Evolutionary conservation across 1,140 invertebrate genomes (phyloP).

Genomic region (Aphelenchoides fujianensis): DNA sequence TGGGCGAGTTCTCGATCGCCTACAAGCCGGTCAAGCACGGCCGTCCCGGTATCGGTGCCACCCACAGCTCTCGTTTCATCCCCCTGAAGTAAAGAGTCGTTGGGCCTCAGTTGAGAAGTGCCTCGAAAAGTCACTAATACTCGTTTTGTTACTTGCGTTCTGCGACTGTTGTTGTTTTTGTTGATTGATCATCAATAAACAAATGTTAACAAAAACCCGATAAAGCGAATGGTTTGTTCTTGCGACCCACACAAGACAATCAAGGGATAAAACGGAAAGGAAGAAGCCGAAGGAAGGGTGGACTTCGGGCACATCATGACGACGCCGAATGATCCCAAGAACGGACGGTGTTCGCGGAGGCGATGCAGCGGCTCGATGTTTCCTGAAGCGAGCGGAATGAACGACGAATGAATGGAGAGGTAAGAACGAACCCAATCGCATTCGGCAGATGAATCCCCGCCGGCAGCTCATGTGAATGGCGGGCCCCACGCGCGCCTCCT

Average conservation of each 20-base stretch:
- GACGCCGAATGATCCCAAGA: no score
- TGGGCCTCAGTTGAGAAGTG: no score
- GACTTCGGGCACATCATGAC: no score
- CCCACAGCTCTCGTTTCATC: constrained; percentile 98
- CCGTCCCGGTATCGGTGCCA: constrained; percentile 99
- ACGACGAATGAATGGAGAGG: no score
- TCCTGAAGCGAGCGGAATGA: constrained; percentile 22
- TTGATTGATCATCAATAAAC: constrained; percentile 10
- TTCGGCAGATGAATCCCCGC: constrained; percentile 94
- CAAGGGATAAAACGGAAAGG: no score
- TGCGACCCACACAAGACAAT: neutral
- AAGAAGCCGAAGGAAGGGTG: no score
- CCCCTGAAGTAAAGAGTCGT: constrained; percentile 99
- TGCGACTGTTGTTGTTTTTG: constrained; percentile 36
- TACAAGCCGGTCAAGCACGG: constrained; percentile 99
- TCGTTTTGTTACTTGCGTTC: no score
- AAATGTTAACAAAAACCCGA: neutral
- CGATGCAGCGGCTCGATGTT: constrained; percentile 40
- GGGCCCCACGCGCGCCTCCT: constrained; percentile 80
- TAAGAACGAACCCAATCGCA: constrained; percentile 79
- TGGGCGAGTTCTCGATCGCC: constrained; percentile 96
- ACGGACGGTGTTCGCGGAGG: constrained; percentile 52
- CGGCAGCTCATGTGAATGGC: constrained; percentile 98
- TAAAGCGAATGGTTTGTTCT: neutral
- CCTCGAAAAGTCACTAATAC: no score